A percentile compares a stretch with the other conserved stretches of the same genome.
Conservation (phyloP, 1,140 invertebrate species). For the Pachypeltis micranthus region DNA sequence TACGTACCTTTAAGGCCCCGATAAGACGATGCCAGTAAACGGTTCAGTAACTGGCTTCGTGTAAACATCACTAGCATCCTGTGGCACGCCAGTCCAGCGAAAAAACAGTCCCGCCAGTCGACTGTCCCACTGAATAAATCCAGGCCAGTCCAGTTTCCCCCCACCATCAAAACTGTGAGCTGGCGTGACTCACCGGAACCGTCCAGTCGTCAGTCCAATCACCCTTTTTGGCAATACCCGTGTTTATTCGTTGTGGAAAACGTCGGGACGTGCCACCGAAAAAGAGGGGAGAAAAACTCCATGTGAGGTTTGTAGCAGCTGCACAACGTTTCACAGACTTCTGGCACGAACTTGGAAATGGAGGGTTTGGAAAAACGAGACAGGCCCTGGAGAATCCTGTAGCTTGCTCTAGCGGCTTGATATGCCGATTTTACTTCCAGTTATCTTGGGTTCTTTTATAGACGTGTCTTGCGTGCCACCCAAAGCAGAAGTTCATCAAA, state of each 20-base stretch:
- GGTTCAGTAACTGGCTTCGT: not conserved
- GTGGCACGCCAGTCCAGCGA: not conserved
- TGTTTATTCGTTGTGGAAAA: not conserved
- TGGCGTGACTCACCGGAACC: not conserved
- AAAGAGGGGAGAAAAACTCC: not conserved
- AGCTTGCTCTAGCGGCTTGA: too few relatives aligned
- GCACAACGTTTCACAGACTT: not conserved
- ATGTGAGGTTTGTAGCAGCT: not conserved
- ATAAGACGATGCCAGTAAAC: not conserved
- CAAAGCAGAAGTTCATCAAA: not conserved
- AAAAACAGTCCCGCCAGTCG: not conserved
- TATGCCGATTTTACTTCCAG: not conserved
- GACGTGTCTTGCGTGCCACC: not conserved
- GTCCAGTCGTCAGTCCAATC: not conserved
- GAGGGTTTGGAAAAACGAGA: not conserved
- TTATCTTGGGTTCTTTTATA: not conserved
- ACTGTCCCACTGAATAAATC: not conserved
- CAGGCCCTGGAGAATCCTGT: too few relatives aligned
- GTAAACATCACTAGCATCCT: not conserved
- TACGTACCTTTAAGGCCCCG: not conserved
- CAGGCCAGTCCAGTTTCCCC: slow-evolving; percentile 6
- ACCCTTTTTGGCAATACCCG: not conserved
- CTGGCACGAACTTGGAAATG: not conserved
- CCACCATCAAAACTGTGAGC: too few relatives aligned
- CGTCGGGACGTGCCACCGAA: not conserved